These are phyloP conservation scores for Drosophila willistoni DNA, from an alignment of 1,140 invertebrate species.

Conservation along the genomic window DNA sequence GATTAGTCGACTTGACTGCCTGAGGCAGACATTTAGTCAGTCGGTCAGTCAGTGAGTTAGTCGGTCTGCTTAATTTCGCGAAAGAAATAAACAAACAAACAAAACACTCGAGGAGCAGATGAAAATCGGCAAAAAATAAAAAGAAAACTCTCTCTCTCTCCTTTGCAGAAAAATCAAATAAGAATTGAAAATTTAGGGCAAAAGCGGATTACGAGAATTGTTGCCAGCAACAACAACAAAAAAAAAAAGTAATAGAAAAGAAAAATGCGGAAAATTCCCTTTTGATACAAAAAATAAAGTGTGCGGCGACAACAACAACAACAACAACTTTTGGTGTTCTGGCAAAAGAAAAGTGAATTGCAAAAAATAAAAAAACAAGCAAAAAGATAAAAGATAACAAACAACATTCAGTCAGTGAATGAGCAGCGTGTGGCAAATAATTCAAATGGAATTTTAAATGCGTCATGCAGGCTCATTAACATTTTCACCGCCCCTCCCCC, in stretches of 20 bases:
- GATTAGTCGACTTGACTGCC: conserved; percentile 11
- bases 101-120: conserved; percentile 35
- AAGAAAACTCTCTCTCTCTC: conserved; percentile 14
- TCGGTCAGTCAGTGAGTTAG: not conserved
- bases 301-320: conserved; percentile 32
- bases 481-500: not conserved
- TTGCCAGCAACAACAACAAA: conserved; percentile 39
- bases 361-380: conserved; percentile 37
- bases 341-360: conserved; percentile 61
- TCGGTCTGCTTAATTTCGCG: conserved; percentile 18
- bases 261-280: conserved; percentile 24
- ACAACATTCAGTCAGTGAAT: conserved; percentile 16
- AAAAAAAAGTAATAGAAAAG: conserved; percentile 20
- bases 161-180: conserved; percentile 52
- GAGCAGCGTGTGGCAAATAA: conserved; percentile 32
- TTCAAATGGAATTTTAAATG: conserved; percentile 66
- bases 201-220: conserved; percentile 73
- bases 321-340: conserved; percentile 22
- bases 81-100: conserved; percentile 36
- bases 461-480: conserved; percentile 69
- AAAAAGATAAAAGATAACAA: conserved; percentile 30
- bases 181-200: conserved; percentile 75
- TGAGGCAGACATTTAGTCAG: conserved; percentile 1
- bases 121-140: conserved; percentile 17
- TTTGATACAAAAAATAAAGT: conserved; percentile 29